These are phyloP conservation scores for Trissolcus basalis DNA, from an alignment of 1,140 invertebrate species.

Conservation along the genomic window DNA sequence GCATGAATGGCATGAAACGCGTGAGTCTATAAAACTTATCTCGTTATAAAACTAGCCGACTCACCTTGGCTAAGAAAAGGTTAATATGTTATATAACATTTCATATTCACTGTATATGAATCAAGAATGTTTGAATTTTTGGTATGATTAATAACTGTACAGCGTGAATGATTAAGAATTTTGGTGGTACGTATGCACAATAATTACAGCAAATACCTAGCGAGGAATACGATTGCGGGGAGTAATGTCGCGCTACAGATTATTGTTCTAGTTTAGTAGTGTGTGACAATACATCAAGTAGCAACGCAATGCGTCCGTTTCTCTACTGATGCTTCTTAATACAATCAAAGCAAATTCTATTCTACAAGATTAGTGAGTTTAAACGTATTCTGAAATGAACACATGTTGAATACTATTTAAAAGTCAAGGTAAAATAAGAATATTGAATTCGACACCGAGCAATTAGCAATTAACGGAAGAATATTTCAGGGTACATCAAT, in stretches of 20 bases:
- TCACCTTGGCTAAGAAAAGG: too few relatives aligned
- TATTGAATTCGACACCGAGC: too few relatives aligned
- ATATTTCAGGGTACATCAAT: neutral
- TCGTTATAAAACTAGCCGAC: too few relatives aligned
- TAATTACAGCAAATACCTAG: slow-evolving; percentile 55
- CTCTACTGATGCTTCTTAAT: slow-evolving; percentile 51
- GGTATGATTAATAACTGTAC: slow-evolving; percentile 57
- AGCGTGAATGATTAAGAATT: slow-evolving; percentile 54
- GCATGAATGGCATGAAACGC: too few relatives aligned
- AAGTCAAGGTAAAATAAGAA: too few relatives aligned
- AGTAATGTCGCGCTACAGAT: slow-evolving; percentile 50
- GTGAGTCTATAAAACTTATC: too few relatives aligned
- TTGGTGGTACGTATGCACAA: slow-evolving; percentile 50
- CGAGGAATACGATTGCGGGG: slow-evolving; percentile 49
- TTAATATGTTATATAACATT: too few relatives aligned
- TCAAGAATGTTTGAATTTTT: slow-evolving; percentile 10
- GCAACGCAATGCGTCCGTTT: slow-evolving; percentile 17
- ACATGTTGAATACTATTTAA: too few relatives aligned
- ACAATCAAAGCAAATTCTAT: slow-evolving; percentile 52
- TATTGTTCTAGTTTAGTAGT: slow-evolving; percentile 51
- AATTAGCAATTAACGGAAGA: too few relatives aligned
- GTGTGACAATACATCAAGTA: slow-evolving; percentile 44
- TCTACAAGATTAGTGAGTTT: too few relatives aligned
- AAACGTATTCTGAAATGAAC: too few relatives aligned
- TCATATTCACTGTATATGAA: too few relatives aligned